Evolutionary conservation across 2,888 invertebrate species (phyloP).

Genomic region (Drosophila stalkeri): DNA sequence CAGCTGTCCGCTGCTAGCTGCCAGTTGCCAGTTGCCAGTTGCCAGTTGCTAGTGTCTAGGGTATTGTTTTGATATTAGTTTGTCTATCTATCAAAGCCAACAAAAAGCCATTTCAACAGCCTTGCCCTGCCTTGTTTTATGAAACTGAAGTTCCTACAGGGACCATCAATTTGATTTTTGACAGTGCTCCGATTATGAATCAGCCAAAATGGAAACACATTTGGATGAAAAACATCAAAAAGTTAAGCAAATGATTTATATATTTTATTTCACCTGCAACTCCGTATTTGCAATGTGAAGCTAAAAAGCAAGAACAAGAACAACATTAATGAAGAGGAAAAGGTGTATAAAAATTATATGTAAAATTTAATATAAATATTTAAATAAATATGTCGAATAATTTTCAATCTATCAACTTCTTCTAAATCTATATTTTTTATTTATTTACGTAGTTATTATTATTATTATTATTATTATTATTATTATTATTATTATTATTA

Average conservation of each 20-base stretch:
- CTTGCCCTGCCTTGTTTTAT: slow-evolving; percentile 41
- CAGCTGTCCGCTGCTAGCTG: slow-evolving; percentile 23
- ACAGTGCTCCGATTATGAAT: slow-evolving; percentile 37
- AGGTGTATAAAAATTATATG: too few relatives aligned
- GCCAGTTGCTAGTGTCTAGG: slow-evolving; percentile 20
- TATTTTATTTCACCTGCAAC: background rate
- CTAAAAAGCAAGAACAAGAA: too few relatives aligned
- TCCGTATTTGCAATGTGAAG: too few relatives aligned
- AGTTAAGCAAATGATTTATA: slow-evolving; percentile 19
- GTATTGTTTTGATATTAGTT: slow-evolving; percentile 53
- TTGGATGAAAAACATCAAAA: slow-evolving; percentile 15
- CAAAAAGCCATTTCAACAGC: slow-evolving; percentile 68
- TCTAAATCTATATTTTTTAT: too few relatives aligned
- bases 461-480: too few relatives aligned
- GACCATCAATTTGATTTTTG: slow-evolving; percentile 71
- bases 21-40: slow-evolving; percentile 26
- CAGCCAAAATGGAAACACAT: slow-evolving; percentile 36
- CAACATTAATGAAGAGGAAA: too few relatives aligned
- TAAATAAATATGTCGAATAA: too few relatives aligned
- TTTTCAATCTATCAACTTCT: too few relatives aligned
- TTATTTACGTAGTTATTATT: too few relatives aligned
- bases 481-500: too few relatives aligned
- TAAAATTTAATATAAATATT: background rate
- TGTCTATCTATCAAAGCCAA: slow-evolving; percentile 68
- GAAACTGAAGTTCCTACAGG: slow-evolving; percentile 44